A percentile compares a stretch with the other conserved stretches of the same genome.
Conservation (phyloP, 2,888 invertebrate genomes). For the Heliconius charithonia region DNA sequence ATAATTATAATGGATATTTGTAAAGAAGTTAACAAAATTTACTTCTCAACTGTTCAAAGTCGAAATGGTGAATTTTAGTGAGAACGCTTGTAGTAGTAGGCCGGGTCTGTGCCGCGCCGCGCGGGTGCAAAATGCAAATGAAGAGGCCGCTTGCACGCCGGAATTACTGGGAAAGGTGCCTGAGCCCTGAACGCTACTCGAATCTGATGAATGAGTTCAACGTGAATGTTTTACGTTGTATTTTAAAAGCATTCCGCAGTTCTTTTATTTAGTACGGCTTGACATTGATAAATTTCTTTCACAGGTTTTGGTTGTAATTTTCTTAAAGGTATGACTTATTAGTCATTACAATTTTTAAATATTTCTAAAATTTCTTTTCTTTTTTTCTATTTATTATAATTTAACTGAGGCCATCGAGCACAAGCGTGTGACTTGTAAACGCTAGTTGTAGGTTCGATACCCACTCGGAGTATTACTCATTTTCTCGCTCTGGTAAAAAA, state of each 20-base stretch:
- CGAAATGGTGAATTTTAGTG: constrained; percentile 11
- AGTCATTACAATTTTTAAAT: neutral
- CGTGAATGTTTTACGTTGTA: constrained; percentile 21
- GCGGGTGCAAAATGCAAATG: constrained; percentile 41
- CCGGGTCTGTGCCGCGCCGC: constrained; percentile 11
- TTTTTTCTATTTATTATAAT: too few relatives aligned
- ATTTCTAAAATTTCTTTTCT: neutral
- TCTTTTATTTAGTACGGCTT: constrained; percentile 3
- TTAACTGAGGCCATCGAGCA: neutral
- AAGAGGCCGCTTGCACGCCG: constrained; percentile 32
- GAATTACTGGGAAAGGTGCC: constrained; percentile 36
- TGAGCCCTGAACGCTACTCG: constrained; percentile 32
- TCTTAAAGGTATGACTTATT: neutral
- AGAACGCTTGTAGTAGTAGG: constrained; percentile 17
- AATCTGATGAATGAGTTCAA: constrained; percentile 39
- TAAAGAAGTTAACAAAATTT: neutral
- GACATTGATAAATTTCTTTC: constrained; percentile 4
- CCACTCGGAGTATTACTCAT: neutral
- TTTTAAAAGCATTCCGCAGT: constrained; percentile 19
- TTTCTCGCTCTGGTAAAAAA: neutral
- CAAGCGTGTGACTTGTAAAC: neutral
- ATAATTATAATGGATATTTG: neutral
- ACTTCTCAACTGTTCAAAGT: neutral
- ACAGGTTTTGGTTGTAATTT: constrained; percentile 10
- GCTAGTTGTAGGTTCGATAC: neutral